These are phyloP conservation scores for Acholoe squamosa DNA, from an alignment of 2,888 invertebrate genomes.

Conservation along the genomic window DNA sequence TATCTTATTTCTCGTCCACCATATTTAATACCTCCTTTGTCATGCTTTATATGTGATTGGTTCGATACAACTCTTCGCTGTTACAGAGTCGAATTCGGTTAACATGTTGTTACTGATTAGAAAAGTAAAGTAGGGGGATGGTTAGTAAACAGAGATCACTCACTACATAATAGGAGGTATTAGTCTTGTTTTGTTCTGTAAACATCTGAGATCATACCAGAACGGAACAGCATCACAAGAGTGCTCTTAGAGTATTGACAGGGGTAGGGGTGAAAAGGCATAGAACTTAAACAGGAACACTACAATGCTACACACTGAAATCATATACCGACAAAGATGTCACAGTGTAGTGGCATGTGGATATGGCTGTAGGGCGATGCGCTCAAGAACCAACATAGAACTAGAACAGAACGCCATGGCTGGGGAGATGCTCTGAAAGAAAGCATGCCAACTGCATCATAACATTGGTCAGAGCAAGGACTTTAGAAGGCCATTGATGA, in stretches of 20 bases:
- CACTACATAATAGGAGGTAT: conserved; percentile 10
- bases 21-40: conserved; percentile 27
- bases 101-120: too few relatives aligned
- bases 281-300: not conserved
- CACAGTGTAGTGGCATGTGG: not conserved
- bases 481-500: not conserved
- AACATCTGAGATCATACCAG: conserved; percentile 29
- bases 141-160: conserved; percentile 21
- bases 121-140: not conserved
- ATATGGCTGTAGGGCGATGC: conserved; percentile 48
- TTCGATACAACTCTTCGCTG: too few relatives aligned
- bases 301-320: not conserved
- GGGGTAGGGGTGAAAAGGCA: conserved; percentile 16
- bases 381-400: conserved; percentile 51
- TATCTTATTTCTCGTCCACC: conserved; percentile 23
- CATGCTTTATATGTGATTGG: too few relatives aligned
- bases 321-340: not conserved
- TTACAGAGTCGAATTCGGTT: too few relatives aligned
- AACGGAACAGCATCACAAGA: conserved; percentile 43
- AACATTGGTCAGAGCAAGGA: not conserved
- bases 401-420: conserved; percentile 18
- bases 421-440: not conserved
- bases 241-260: conserved; percentile 28
- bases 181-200: not conserved
- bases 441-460: not conserved